A percentile compares a stretch with the other conserved stretches of the same genome.
Conservation (phyloP, 1,140 invertebrate species). For the Notospermus geniculatus region DNA sequence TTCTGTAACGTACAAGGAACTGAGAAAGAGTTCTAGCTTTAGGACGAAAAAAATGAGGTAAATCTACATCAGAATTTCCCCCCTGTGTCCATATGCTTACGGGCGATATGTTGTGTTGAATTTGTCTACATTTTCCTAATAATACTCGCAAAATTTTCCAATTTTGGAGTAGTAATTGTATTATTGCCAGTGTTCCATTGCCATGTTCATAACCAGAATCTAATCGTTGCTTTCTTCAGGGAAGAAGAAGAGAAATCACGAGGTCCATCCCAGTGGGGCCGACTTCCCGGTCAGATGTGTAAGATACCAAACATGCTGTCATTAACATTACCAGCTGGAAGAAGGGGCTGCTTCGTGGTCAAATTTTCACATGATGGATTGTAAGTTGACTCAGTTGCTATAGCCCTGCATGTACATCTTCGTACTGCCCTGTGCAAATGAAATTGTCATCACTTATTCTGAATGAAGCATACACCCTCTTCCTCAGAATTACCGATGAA, state of each 20-base stretch:
- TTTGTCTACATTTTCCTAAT: neutral
- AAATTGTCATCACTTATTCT: too few relatives aligned
- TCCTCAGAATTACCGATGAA: too few relatives aligned
- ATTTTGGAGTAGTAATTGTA: neutral
- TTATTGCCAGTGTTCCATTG: neutral
- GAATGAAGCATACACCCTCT: too few relatives aligned
- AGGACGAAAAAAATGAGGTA: conserved; percentile 2
- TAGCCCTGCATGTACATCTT: neutral
- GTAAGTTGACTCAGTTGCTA: conserved; percentile 29
- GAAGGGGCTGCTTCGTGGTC: conserved; percentile 57
- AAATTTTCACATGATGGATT: conserved; percentile 58
- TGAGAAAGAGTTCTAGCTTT: neutral
- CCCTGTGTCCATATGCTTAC: too few relatives aligned
- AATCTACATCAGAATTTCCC: too few relatives aligned
- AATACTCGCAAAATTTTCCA: neutral
- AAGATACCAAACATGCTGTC: conserved; percentile 62
- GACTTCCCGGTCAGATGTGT: conserved; percentile 62
- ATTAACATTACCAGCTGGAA: conserved; percentile 54
- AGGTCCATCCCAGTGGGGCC: conserved; percentile 57
- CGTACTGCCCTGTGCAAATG: too few relatives aligned
- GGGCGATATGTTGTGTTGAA: neutral
- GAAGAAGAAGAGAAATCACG: conserved; percentile 14
- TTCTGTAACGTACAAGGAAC: conserved; percentile 11
- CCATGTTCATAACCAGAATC: too few relatives aligned
- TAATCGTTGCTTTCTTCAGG: too few relatives aligned